These are phyloP conservation scores for Lycodopsis pacificus DNA, from an alignment of 2,797 vertebrate species.

Conservation along the genomic window DNA sequence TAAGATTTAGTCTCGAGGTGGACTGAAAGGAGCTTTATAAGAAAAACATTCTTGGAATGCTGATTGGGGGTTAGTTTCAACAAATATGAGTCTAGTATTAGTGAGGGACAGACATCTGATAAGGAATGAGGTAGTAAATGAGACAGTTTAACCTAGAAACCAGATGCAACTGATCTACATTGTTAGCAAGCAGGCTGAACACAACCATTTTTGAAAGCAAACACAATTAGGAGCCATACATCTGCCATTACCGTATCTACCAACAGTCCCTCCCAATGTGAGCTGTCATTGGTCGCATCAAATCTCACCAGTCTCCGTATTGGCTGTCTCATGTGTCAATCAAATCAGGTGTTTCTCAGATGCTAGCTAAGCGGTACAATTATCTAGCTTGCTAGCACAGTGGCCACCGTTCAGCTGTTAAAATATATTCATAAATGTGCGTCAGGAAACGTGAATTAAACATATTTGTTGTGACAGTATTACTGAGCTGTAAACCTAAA, in stretches of 20 bases:
- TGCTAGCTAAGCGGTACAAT: slow-evolving; percentile 40
- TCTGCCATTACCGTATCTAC: slow-evolving; percentile 19
- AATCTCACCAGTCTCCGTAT: slow-evolving; percentile 32
- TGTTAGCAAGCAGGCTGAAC: not conserved
- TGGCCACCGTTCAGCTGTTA: too few species aligned
- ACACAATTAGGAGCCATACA: slow-evolving; percentile 7
- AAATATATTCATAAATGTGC: not conserved
- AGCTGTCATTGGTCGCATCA: slow-evolving; percentile 48
- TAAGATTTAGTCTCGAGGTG: slow-evolving; percentile 80
- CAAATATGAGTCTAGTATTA: slow-evolving; percentile 34
- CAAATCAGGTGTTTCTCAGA: slow-evolving; percentile 73
- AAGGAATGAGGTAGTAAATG: not conserved
- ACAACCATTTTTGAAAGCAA: not conserved
- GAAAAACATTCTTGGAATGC: slow-evolving; percentile 76
- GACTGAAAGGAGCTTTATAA: slow-evolving; percentile 79
- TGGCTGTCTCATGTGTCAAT: slow-evolving; percentile 60
- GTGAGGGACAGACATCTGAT: not conserved
- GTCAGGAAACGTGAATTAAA: not conserved
- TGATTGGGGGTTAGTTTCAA: slow-evolving; percentile 35
- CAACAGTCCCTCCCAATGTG: slow-evolving; percentile 2
- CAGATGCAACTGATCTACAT: slow-evolving; percentile 1
- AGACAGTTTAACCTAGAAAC: slow-evolving; percentile 10
- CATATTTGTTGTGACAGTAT: too few species aligned
- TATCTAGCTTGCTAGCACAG: not conserved
- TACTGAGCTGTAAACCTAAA: not conserved